Evolutionary conservation across 2,113 vertebrate genomes (phyloP), one percentile per base, ranked within the genome.

Genomic region (Gymnobelideus leadbeateri): DNA sequence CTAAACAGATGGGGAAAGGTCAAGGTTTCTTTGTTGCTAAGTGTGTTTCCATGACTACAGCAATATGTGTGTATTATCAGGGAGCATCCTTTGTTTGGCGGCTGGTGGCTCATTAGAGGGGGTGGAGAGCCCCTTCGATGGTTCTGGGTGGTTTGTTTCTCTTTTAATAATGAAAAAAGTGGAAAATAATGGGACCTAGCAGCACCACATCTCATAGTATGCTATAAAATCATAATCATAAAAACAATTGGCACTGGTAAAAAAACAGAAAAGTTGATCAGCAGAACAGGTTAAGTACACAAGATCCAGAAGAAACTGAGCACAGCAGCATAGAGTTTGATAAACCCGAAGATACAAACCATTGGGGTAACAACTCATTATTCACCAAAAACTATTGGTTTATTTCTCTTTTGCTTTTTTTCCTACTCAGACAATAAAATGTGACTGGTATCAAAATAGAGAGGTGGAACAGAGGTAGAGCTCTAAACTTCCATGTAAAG

Each of bases 1-100:
- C 98, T 97, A 98, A 98, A 98, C 98, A 99, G 98, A 98, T 98
- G 98, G 98, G 93, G 96, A 98, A 99, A 99, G 98, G 98, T 99
- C 98, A 99, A 98, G 98, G 93, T 98, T 98, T 98, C 98, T 98
- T 98, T 98, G 98, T 98, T 98, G 98, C 98, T 98, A 98, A 98
- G 98, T 97, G 94, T 16, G 98, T 99, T 99, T 98, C 98, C 97
- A 99, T 98, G 98, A 97, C 97, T 98, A 99, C 98, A 2, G 97
- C 94, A 94, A 97, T 96, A 89, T 97, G 97, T 97, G 97, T 98
- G 97, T 91, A 96, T 97, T 98, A 97, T 97, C 98, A 97, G 97
- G 95, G 97, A 98, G 96, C 97, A 97, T 98, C 97, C 94, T 98
- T 98, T 98, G 97, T 98, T 98, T 98, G 96, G 95, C 97, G 96